phyloP scores from a whole-genome alignment of 2,888 invertebrate species.

The Boloria euphrosyne region DNA sequence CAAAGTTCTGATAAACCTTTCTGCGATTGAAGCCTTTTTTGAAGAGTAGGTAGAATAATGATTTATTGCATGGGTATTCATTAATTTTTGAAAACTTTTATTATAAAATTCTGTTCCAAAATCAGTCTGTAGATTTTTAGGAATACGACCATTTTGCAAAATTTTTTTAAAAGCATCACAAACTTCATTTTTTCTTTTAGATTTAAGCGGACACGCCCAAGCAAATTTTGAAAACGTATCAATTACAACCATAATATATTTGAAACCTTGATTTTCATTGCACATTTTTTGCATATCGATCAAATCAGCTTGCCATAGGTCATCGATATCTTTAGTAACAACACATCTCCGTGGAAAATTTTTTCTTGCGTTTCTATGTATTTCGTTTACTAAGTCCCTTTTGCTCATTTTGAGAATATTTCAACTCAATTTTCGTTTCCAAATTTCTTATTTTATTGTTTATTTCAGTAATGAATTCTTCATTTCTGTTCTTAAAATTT shows the following conservation, averaged over 20 bases:
- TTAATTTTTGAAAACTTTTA: conserved; percentile 17
- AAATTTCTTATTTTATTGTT: too few species aligned
- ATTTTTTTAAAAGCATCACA: conserved; percentile 14
- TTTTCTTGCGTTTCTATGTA: not conserved
- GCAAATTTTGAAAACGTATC: conserved; percentile 60
- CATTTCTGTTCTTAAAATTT: too few species aligned
- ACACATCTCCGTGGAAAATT: conserved; percentile 53
- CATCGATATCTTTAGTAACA: conserved; percentile 55
- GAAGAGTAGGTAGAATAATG: conserved; percentile 35
- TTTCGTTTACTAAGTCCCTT: too few species aligned
- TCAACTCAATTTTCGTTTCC: too few species aligned
- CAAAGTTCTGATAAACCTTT: conserved; percentile 40
- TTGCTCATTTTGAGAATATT: too few species aligned
- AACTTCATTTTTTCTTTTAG: too few species aligned
- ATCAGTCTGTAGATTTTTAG: conserved; percentile 42
- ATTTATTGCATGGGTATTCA: conserved; percentile 21
- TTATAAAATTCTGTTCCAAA: conserved; percentile 39
- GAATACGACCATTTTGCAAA: conserved; percentile 5
- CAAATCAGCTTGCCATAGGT: conserved; percentile 66
- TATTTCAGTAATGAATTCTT: too few species aligned
- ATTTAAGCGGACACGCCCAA: conserved; percentile 53
- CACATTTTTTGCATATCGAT: conserved; percentile 43
- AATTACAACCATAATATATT: conserved; percentile 47
- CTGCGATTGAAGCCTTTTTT: conserved; percentile 36
- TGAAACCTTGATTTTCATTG: conserved; percentile 28